phyloP scores from a whole-genome alignment of 2,888 invertebrate genomes.

The Kryphioiulus occultus region DNA sequence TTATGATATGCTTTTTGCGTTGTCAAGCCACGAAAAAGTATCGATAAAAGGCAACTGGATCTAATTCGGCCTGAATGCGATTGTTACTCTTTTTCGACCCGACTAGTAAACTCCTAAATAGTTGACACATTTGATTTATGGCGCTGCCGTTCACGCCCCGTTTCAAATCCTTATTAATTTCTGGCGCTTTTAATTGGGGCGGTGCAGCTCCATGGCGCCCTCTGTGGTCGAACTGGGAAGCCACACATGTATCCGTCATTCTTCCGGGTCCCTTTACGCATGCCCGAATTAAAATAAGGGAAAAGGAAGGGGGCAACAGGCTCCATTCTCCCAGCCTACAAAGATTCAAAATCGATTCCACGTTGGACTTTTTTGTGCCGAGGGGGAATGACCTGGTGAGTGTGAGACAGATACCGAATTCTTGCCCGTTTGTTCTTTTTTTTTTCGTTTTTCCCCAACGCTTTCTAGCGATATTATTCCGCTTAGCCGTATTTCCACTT shows the following conservation, averaged over 20 bases:
- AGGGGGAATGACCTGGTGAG: constrained; percentile 28
- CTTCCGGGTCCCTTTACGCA: background rate
- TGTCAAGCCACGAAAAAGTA: background rate
- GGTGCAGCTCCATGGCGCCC: background rate
- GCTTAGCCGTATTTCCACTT: background rate
- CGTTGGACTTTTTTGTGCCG: background rate
- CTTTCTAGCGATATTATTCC: background rate
- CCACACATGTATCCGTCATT: too few relatives aligned
- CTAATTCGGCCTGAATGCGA: background rate
- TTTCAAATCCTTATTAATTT: background rate
- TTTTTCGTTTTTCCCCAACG: background rate
- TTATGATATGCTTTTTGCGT: background rate
- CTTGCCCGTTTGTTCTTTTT: background rate
- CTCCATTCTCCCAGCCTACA: background rate
- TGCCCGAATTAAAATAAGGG: background rate
- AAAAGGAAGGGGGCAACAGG: background rate
- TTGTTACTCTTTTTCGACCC: background rate
- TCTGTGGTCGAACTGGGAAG: background rate
- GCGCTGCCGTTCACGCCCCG: background rate
- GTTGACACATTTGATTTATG: background rate
- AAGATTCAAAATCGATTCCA: constrained; percentile 21
- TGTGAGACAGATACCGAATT: background rate
- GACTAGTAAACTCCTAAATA: background rate
- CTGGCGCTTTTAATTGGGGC: background rate
- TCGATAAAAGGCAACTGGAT: constrained; percentile 26